Evolutionary conservation across 1,140 invertebrate species (phyloP), one percentile per base, ranked within the genome.

Genomic region (Trachymyrmex cornetzi): DNA sequence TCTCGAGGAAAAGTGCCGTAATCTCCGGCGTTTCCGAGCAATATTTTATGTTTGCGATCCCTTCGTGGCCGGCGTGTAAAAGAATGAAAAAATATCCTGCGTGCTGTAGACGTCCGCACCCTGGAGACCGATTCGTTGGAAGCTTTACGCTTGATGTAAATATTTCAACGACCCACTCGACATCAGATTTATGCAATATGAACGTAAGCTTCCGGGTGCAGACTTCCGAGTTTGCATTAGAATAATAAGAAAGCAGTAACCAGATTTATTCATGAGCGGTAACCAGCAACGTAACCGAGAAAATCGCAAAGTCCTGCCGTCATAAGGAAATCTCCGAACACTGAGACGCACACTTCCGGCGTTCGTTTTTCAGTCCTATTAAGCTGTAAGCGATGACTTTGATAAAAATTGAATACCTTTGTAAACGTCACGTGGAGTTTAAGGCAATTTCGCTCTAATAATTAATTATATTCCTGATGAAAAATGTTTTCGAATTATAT

Each of bases 161-260:
- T 75, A 84, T 84, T 74, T 50, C 80, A 75, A 84, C 80, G 55
- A 75, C 19, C 80, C 55, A 50, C 55, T 61, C 80, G 80, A 75
- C 69, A 75, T 75, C 38, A 57, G 38, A 84, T 84, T 84, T 75
- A 84, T 75, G 48, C 67, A 72, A 24, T 48, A 82, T 82, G 38
- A 84, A 75, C 24, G 80, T 67, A 57, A 82, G 34, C 74, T 74
- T 74, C 38, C 24, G 22, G 1, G 4, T 16, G n/a, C 7, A 16
- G 38, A 61, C 55, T 7, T 22, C 24, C 38, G 75, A 30, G 44
- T 50, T 74, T 61, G 24, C 69, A 63, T 84, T 75, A 75, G 57
- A 84, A 84, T 84, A 74, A 84, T 84, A 74, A 84, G 69, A 84
- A 74, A 74, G 19, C 16, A 16, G 55, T 74, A 82, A 84, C 55